phyloP scores from a whole-genome alignment of 2,888 invertebrate species.

The Himalopsyche tibetana region DNA sequence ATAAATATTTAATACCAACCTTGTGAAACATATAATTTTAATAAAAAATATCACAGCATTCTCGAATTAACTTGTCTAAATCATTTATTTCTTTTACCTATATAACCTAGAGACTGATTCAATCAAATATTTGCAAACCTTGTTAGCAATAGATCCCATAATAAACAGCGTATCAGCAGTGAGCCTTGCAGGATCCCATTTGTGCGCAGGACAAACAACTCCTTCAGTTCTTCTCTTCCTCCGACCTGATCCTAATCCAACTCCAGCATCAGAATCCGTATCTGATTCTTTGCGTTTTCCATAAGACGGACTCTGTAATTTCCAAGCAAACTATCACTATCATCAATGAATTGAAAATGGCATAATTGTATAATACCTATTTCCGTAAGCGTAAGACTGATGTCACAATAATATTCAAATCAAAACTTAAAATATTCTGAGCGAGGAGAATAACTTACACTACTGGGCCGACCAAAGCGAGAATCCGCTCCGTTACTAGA shows the following conservation, averaged over 20 bases:
- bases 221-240: slow-evolving; percentile 69
- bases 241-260: slow-evolving; percentile 68
- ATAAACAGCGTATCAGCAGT: slow-evolving; percentile 86
- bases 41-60: neutral
- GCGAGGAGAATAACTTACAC: slow-evolving; percentile 54
- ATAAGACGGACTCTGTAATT: slow-evolving; percentile 76
- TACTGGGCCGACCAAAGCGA: slow-evolving; percentile 70
- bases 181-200: slow-evolving; percentile 86
- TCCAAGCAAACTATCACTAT: neutral
- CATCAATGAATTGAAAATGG: neutral
- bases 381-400: neutral
- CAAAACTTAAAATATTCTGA: neutral
- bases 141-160: slow-evolving; percentile 87
- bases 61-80: neutral
- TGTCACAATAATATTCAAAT: neutral
- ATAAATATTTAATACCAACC: neutral
- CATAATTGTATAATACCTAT: neutral
- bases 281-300: slow-evolving; percentile 82
- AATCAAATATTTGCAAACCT: slow-evolving; percentile 69
- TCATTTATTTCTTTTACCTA: neutral
- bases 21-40: neutral
- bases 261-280: slow-evolving; percentile 79
- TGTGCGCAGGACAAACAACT: slow-evolving; percentile 72
- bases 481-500: slow-evolving; percentile 75
- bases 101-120: neutral